A percentile compares a stretch with the other conserved stretches of the same genome.
Conservation (phyloP, 2,797 vertebrate genomes). For the Eptatretus atami region DNA sequence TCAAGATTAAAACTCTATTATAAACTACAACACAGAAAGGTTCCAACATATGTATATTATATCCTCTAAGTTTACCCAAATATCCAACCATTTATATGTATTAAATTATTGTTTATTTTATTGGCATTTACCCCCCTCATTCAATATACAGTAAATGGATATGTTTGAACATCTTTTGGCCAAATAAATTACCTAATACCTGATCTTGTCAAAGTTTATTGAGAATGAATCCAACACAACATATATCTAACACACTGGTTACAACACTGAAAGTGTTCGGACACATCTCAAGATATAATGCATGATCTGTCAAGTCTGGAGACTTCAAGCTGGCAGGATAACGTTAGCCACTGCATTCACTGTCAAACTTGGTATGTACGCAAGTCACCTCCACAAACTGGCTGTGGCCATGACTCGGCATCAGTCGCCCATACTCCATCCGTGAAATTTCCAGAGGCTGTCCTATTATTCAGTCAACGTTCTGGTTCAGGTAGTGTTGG, state of each 20-base stretch:
- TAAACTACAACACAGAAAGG: too few species aligned
- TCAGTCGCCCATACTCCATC: background rate
- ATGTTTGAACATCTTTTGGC: too few species aligned
- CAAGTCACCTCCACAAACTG: background rate
- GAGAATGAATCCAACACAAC: too few species aligned
- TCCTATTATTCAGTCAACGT: background rate
- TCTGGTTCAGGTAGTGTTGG: background rate
- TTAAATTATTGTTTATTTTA: too few species aligned
- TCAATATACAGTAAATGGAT: too few species aligned
- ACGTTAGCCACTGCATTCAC: background rate
- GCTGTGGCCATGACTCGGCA: background rate
- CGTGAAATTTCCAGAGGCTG: background rate
- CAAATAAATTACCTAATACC: too few species aligned
- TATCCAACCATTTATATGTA: too few species aligned
- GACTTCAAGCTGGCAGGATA: constrained; percentile 1
- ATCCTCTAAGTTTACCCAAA: too few species aligned
- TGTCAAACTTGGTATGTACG: background rate
- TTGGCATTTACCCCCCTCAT: too few species aligned
- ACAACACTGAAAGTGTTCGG: background rate
- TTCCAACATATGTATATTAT: too few species aligned
- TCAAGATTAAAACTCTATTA: too few species aligned
- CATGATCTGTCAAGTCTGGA: background rate
- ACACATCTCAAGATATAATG: background rate
- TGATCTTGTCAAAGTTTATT: too few species aligned
- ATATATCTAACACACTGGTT: background rate